Percentiles rank a stretch among this genome's conserved stretches.
These are phyloP conservation scores for Scaptomyza reducta DNA, from an alignment of 2,888 invertebrate species.

Conservation along the genomic window DNA sequence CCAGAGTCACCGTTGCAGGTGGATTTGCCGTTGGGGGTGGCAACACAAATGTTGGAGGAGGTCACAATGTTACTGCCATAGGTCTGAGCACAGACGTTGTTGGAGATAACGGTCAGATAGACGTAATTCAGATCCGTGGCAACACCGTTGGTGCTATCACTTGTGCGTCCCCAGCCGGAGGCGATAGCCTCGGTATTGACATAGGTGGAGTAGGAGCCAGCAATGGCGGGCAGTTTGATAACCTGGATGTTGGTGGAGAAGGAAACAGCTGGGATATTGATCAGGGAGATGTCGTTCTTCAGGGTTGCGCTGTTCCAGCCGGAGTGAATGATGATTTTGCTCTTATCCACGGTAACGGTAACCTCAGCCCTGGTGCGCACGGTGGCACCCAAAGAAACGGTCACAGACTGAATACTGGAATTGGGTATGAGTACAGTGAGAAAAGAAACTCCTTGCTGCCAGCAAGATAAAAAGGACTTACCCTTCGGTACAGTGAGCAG, in stretches of 20 bases:
- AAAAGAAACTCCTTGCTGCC: background rate
- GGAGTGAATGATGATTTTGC: constrained; percentile 80
- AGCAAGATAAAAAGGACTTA: constrained; percentile 32
- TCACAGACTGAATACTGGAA: constrained; percentile 57
- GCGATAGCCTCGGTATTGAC: constrained; percentile 32
- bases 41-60: constrained; percentile 57
- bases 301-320: constrained; percentile 57
- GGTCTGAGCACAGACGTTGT: constrained; percentile 78
- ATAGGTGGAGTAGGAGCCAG: constrained; percentile 54
- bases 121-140: constrained; percentile 66
- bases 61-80: constrained; percentile 78
- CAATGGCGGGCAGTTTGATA: constrained; percentile 37
- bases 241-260: constrained; percentile 22
- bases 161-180: constrained; percentile 74
- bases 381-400: constrained; percentile 72
- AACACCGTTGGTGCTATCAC: constrained; percentile 58
- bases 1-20: constrained; percentile 82
- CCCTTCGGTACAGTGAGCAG: constrained; percentile 75
- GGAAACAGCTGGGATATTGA: constrained; percentile 50
- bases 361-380: constrained; percentile 64
- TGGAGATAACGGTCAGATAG: constrained; percentile 60
- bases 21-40: constrained; percentile 57
- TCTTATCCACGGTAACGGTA: constrained; percentile 31
- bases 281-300: constrained; percentile 72
- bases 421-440: background rate